Conservation (phyloP, 2,888 invertebrate species). For the Drosophila cognata region DNA sequence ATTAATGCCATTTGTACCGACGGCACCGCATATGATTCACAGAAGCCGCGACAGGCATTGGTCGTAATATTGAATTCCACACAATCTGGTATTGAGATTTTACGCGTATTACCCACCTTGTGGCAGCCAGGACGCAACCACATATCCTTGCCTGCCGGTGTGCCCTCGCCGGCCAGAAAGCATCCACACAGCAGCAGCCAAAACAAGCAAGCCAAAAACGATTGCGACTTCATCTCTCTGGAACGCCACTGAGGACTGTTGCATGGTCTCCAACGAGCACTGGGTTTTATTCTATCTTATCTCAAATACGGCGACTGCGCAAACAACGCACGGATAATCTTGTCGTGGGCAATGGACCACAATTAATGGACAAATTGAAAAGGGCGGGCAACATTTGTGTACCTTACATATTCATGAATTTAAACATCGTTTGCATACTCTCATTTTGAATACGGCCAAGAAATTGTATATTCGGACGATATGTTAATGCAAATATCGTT, state of each 20-base stretch:
- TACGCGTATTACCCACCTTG: slow-evolving; percentile 92
- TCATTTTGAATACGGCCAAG: slow-evolving; percentile 12
- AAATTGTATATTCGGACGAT: neutral
- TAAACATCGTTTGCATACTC: slow-evolving; percentile 20
- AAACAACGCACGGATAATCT: slow-evolving; percentile 6
- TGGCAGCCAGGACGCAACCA: slow-evolving; percentile 93
- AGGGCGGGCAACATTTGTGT: neutral
- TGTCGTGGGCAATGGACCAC: slow-evolving; percentile 34
- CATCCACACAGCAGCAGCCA: slow-evolving; percentile 58
- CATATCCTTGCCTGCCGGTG: slow-evolving; percentile 83
- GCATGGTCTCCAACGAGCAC: neutral
- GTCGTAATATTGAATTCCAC: slow-evolving; percentile 93
- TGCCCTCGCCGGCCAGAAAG: slow-evolving; percentile 34
- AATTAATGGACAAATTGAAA: slow-evolving; percentile 19
- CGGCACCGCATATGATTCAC: slow-evolving; percentile 94
- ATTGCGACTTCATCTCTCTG: slow-evolving; percentile 48
- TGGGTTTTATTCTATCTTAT: slow-evolving; percentile 37
- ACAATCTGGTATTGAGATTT: slow-evolving; percentile 93
- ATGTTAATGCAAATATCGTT: neutral
- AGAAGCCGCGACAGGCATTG: slow-evolving; percentile 94
- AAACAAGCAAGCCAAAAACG: slow-evolving; percentile 40
- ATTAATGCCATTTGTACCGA: slow-evolving; percentile 85
- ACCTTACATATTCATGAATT: slow-evolving; percentile 42
- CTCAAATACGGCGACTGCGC: slow-evolving; percentile 43
- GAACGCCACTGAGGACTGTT: slow-evolving; percentile 26